Percentiles rank a stretch among this genome's conserved stretches.
phyloP scores from a whole-genome alignment of 23 tunicate species.

The Clavelina lepadiformis region DNA sequence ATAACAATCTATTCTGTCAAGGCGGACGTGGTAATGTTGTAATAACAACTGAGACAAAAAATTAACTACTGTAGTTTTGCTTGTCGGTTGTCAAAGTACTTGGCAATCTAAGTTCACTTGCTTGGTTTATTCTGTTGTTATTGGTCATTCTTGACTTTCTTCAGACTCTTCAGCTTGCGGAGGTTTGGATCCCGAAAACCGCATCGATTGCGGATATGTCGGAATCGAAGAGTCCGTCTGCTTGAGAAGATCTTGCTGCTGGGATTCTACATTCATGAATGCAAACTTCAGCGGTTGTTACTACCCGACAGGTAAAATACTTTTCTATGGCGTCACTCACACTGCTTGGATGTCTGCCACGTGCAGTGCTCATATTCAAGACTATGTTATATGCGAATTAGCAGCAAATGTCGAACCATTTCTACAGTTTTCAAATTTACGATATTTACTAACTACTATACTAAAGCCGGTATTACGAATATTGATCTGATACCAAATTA shows the following conservation, averaged over 20 bases:
- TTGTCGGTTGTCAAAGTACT: too few relatives aligned
- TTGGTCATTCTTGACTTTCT: not conserved
- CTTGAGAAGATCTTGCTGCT: constrained; percentile 60
- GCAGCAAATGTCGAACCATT: not conserved
- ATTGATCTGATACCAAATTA: too few relatives aligned
- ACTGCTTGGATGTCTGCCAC: not conserved
- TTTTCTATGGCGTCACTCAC: not conserved
- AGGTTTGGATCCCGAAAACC: constrained; percentile 9
- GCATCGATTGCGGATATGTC: constrained; percentile 56
- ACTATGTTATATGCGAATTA: not conserved
- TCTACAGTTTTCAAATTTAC: too few relatives aligned
- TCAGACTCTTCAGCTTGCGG: constrained; percentile 23
- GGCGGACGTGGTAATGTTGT: too few relatives aligned
- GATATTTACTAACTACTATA: too few relatives aligned
- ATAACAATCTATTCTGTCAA: too few relatives aligned
- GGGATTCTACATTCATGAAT: constrained; percentile 40
- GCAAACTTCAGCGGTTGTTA: constrained; percentile 71
- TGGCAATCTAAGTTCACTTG: too few relatives aligned
- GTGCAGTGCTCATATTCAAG: not conserved
- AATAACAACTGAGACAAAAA: too few relatives aligned
- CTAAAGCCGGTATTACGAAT: too few relatives aligned
- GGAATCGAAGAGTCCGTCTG: constrained; percentile 52
- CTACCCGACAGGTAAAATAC: constrained; percentile 40
- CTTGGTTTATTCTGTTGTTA: not conserved
- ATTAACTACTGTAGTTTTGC: too few relatives aligned